Base-by-base conservation (phyloP, 2,797 vertebrate genomes). In the Sphaeramia orbicularis region DNA sequence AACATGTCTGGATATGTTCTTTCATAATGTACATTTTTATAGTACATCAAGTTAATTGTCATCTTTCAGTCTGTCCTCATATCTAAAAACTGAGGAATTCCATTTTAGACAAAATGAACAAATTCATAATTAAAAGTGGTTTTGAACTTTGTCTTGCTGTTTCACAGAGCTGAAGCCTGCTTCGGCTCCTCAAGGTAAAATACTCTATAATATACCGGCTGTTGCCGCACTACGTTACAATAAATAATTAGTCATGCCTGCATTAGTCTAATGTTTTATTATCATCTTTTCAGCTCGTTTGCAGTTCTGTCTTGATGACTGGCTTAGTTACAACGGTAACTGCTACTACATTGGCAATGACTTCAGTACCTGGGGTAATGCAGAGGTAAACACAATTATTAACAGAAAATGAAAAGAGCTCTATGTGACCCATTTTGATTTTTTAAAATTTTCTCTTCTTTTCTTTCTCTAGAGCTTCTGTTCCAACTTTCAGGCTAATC, bases 291-390 rank as follows among this genome's bases (percentile, higher is more conserved):
- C 54, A 84, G 81, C 36, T 27, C 60, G 43, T 24, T 57, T 65
- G 1, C 2, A 15, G 12, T 69, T 72, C 44, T 84, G 81, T 32
- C 60, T 78, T 3, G 36, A 54, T 6, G 63, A 51, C 8, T 80
- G 77, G 81, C 6, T n/a, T 0, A 16, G 16, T 47, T 80, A 21
- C 47, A 48, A 27, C 8, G 74, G 71, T 9, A 69, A 13, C n/a
- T 84, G 81, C 19, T 84, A 72, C 63, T 36, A 1, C 16, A 30
- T 84, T n/a, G 37, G 0, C 16, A 77, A 77, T 16, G 0, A 16
- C 9, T 3, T 1, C 19, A 10, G 19, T 2, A 43, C 24, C 35
- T 84, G 81, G 77, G 41, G 2, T 4, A 3, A 12, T 1, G 81
- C 81, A 10, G 71, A 72, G 74, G 81, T 84, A 63, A 45, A 47